These are phyloP conservation scores for Zosterops pallidus DNA, from an alignment of 2,113 vertebrate species.

Conservation along the genomic window DNA sequence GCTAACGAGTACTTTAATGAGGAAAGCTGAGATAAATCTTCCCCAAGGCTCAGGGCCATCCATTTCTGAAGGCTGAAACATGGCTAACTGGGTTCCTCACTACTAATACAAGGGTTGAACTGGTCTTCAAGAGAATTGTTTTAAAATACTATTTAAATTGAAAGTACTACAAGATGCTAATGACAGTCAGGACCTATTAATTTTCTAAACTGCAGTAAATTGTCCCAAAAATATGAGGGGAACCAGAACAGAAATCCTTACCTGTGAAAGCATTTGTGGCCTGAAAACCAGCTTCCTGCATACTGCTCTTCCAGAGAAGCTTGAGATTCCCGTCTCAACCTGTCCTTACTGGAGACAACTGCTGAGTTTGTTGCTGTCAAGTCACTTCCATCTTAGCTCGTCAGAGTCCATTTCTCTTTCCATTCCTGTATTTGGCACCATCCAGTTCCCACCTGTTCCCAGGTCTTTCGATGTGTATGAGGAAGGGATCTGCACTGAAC, in stretches of 20 bases:
- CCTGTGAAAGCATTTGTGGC: constrained; percentile 97
- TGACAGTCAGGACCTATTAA: fast-evolving
- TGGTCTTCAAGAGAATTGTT: background rate
- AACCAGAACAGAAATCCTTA: constrained; percentile 69
- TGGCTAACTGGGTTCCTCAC: background rate
- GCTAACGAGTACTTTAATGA: background rate
- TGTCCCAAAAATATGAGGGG: background rate
- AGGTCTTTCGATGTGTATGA: background rate
- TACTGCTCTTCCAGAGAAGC: constrained; percentile 87
- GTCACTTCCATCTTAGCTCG: constrained; percentile 82
- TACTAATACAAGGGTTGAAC: background rate
- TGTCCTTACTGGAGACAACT: constrained; percentile 75
- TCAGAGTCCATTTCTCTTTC: constrained; percentile 77
- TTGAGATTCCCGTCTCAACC: constrained; percentile 80
- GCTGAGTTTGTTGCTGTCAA: constrained; percentile 71
- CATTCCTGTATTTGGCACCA: constrained; percentile 53
- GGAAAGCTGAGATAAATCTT: background rate
- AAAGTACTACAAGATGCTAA: background rate
- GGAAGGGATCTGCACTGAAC: constrained; percentile 6
- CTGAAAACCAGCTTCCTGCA: constrained; percentile 96
- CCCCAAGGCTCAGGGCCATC: background rate
- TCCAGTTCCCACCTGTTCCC: constrained; percentile 50
- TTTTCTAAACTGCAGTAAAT: background rate
- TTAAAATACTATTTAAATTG: background rate
- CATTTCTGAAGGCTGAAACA: background rate